Conservation (phyloP, 1,140 invertebrate genomes). For the Metaphire vulgaris region DNA sequence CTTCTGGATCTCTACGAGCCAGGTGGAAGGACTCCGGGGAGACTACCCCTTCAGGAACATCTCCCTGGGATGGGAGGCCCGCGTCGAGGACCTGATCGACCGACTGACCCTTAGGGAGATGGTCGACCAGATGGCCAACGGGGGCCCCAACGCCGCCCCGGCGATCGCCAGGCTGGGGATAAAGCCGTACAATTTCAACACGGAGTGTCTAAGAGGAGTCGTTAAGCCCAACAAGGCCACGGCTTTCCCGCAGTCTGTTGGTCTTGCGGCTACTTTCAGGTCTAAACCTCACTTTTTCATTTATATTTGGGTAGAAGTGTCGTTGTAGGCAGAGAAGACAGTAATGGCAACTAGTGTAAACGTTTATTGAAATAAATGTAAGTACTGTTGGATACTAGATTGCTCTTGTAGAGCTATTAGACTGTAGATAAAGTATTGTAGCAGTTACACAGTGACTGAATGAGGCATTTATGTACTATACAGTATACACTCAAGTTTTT, state of each 20-base stretch:
- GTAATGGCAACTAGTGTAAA: too few species aligned
- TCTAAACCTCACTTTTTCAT: slow-evolving; percentile 24
- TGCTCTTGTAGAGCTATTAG: too few species aligned
- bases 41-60: slow-evolving; percentile 41
- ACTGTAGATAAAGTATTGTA: too few species aligned
- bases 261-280: slow-evolving; percentile 45
- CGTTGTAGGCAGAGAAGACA: too few species aligned
- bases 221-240: slow-evolving; percentile 39
- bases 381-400: too few species aligned
- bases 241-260: slow-evolving; percentile 45
- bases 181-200: slow-evolving; percentile 44
- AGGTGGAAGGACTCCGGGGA: too few species aligned
- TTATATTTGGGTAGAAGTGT: not conserved
- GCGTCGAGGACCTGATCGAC: slow-evolving; percentile 45
- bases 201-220: slow-evolving; percentile 42
- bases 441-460: too few species aligned
- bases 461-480: too few species aligned
- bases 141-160: slow-evolving; percentile 37
- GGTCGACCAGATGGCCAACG: slow-evolving; percentile 41
- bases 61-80: slow-evolving; percentile 39
- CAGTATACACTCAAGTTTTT: too few species aligned
- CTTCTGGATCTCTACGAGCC: too few species aligned
- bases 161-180: slow-evolving; percentile 42
- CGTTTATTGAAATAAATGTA: too few species aligned
- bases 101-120: slow-evolving; percentile 42